These are phyloP conservation scores for Thermophis baileyi DNA, from an alignment of 2,113 vertebrate genomes.

Conservation along the genomic window DNA sequence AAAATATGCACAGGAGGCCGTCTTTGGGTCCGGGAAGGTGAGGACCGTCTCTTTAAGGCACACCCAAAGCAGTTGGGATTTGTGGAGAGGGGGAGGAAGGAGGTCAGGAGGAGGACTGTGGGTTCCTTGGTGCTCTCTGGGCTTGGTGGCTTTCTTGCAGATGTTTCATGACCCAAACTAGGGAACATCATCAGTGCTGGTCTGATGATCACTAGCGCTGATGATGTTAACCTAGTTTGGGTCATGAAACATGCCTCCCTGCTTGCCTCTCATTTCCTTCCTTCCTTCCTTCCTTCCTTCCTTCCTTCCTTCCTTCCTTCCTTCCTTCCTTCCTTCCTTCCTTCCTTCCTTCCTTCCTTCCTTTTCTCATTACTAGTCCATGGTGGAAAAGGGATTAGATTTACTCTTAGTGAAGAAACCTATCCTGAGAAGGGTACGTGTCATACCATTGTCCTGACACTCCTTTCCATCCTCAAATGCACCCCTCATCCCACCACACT, in stretches of 20 bases:
- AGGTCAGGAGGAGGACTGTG: no score
- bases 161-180: no score
- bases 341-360: no score
- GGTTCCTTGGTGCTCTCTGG: background rate
- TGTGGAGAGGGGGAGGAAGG: no score
- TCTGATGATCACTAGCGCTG: no score
- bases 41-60: background rate
- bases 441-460: conserved; percentile 41
- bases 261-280: no score
- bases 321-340: no score
- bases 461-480: conserved; percentile 25
- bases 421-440: conserved; percentile 99
- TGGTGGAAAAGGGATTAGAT: conserved; percentile 97
- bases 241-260: no score
- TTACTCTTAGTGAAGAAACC: conserved; percentile 98
- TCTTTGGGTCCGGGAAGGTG: conserved; percentile 94
- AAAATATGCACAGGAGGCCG: conserved; percentile 95
- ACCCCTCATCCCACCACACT: conserved; percentile 35
- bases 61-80: background rate
- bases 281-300: no score
- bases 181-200: no score
- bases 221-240: no score
- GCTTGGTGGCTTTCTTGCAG: background rate
- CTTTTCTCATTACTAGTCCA: conserved; percentile 83
- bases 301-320: no score